Evolutionary conservation across 2,113 vertebrate genomes (phyloP).

Genomic region (Paraplagusia blochii): DNA sequence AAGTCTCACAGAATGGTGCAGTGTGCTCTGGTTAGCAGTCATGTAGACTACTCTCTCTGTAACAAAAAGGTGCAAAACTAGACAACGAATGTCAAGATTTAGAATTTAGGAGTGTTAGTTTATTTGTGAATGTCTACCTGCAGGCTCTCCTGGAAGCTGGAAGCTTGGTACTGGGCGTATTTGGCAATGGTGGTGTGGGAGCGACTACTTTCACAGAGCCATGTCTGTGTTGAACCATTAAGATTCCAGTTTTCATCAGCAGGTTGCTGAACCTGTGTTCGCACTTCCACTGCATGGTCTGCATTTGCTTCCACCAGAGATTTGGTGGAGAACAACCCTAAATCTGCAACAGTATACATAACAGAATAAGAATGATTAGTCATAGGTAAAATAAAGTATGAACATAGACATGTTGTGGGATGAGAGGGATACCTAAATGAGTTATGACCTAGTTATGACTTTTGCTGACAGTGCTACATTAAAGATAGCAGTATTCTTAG

Average conservation of each 20-base stretch:
- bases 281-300: slow-evolving; percentile 87
- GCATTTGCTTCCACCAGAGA: slow-evolving; percentile 88
- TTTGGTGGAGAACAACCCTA: slow-evolving; percentile 91
- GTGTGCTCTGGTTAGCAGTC: too few species aligned
- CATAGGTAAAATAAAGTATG: too few species aligned
- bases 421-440: too few species aligned
- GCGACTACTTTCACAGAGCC: slow-evolving; percentile 91
- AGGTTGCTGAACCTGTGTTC: slow-evolving; percentile 91
- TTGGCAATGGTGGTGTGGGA: slow-evolving; percentile 93
- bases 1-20: too few species aligned
- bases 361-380: background rate
- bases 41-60: too few species aligned
- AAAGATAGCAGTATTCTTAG: too few species aligned
- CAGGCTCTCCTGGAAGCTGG: slow-evolving; percentile 89
- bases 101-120: too few species aligned
- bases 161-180: slow-evolving; percentile 91
- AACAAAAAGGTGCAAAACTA: too few species aligned
- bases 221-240: slow-evolving; percentile 79
- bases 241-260: slow-evolving; percentile 90
- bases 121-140: slow-evolving; percentile 72
- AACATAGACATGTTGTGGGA: too few species aligned
- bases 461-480: too few species aligned
- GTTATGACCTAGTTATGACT: too few species aligned
- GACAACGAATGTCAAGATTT: too few species aligned
- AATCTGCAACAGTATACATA: slow-evolving; percentile 66